Percentiles rank a stretch among this genome's conserved stretches.
Evolutionary conservation across 2,888 invertebrate genomes (phyloP).

Genomic region (Gibbula magus): DNA sequence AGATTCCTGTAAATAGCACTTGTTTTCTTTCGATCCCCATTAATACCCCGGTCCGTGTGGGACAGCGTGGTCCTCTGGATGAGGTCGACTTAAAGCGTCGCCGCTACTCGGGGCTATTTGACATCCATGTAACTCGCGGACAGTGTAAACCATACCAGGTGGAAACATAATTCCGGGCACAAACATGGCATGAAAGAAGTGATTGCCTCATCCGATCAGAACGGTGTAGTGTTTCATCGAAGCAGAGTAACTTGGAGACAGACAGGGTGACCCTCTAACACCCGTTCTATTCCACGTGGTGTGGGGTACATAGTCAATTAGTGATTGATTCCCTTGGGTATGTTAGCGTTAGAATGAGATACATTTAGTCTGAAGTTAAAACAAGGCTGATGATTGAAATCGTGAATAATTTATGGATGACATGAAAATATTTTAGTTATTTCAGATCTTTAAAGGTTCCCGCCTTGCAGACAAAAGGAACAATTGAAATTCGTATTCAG

Average conservation of each 20-base stretch:
- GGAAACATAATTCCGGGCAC: conserved; percentile 11
- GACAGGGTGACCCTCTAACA: not conserved
- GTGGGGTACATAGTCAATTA: too few species aligned
- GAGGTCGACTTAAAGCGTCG: not conserved
- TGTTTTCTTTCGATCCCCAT: conserved; percentile 6
- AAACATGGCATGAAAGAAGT: not conserved
- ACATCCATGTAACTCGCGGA: not conserved
- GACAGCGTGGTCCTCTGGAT: not conserved
- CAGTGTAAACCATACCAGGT: not conserved
- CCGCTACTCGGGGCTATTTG: conserved; percentile 7
- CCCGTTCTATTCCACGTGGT: too few species aligned
- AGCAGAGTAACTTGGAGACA: not conserved
- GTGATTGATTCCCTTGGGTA: too few species aligned
- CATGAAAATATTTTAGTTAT: too few species aligned
- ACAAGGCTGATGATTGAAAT: too few species aligned
- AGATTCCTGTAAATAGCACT: conserved; percentile 2
- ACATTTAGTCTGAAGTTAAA: too few species aligned
- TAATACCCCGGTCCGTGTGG: not conserved
- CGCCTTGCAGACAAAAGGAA: too few species aligned
- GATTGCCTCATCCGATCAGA: not conserved
- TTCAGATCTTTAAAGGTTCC: too few species aligned
- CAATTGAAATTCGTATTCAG: too few species aligned
- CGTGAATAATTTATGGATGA: too few species aligned
- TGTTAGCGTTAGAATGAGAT: too few species aligned
- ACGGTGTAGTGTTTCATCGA: not conserved